A percentile compares a stretch with the other conserved stretches of the same genome.
Conservation (phyloP, 2,888 invertebrate species). For the Sycophila texana region DNA sequence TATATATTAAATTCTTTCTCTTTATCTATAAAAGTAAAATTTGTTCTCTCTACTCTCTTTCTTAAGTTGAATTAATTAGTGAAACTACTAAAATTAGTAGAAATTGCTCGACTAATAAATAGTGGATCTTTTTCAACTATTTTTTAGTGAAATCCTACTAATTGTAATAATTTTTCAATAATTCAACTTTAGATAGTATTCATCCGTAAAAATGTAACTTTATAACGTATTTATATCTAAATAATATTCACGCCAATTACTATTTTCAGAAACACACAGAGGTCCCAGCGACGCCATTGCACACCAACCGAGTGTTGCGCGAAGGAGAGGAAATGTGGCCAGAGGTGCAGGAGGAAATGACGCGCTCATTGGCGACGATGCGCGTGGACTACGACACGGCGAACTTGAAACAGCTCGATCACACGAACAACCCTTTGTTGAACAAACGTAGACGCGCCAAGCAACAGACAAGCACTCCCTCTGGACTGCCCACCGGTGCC, state of each 20-base stretch:
- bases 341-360: conserved; percentile 99
- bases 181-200: no score
- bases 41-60: no score
- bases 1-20: no score
- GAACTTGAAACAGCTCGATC: conserved; percentile 90
- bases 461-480: conserved; percentile 56
- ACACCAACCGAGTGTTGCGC: conserved; percentile 91
- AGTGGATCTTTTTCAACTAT: no score
- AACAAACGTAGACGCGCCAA: conserved; percentile 78
- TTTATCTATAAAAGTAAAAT: no score
- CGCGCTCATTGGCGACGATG: conserved; percentile 97
- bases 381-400: conserved; percentile 97
- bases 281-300: conserved; percentile 96
- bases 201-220: no score
- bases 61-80: no score
- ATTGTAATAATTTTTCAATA: no score
- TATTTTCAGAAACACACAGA: conserved; percentile 82
- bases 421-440: conserved; percentile 93
- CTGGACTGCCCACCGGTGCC: conserved; percentile 16
- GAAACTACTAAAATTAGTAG: no score
- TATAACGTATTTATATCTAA: background rate
- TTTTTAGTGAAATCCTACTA: no score
- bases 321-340: conserved; percentile 97
- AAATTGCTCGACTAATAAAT: no score
- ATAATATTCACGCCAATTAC: background rate